Evolutionary conservation across 2,113 vertebrate species (phyloP), one percentile per base, ranked within the genome.

Genomic region (Callospermophilus lateralis): DNA sequence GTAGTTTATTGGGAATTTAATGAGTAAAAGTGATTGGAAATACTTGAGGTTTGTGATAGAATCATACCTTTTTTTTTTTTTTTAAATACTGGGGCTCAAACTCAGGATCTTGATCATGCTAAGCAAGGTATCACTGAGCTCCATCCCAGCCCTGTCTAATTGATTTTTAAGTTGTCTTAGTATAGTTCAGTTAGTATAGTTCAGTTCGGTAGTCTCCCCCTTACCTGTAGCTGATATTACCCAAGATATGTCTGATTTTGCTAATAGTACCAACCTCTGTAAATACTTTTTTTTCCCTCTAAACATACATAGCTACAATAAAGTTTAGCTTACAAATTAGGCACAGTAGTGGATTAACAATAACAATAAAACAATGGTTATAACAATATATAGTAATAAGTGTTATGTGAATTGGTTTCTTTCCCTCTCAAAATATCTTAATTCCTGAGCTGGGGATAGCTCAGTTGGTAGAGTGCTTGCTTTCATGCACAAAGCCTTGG

Each of bases 11-110:
- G 70, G 65, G 51, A 94, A 45, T 67, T 77, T 70, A 48, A 67
- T 89, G 61, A 88, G 80, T 81, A 81, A 85, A 87, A 92, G n/a
- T 83, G 83, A 63, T 70, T 73, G 8, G 61, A 91, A 91, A 89
- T 58, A 70, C 15, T 87, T 91, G 37, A 88, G 13, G 20, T 24
- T 77, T 87, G 74, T 39, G 58, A n/a, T 65, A 87, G 61, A 78
- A 77, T 61, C 72, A 2, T 84, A 2, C 53, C 37, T 7, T 61
- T 24, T 9, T 63, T 8, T 61, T 61, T 61, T 8, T 26, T 26
- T 63, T 26, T 28, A 5, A 8, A 19, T 76, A 37, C 22, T 9
- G 22, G 45, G 15, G 15, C 26, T 72, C 3, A 0, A 72, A 53
- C 84, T 12, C 73, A 76, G 73, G 24, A 11, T 3, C 12, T 76